Evolutionary conservation across 2,888 invertebrate species (phyloP).

Genomic region (Catonia carolina): DNA sequence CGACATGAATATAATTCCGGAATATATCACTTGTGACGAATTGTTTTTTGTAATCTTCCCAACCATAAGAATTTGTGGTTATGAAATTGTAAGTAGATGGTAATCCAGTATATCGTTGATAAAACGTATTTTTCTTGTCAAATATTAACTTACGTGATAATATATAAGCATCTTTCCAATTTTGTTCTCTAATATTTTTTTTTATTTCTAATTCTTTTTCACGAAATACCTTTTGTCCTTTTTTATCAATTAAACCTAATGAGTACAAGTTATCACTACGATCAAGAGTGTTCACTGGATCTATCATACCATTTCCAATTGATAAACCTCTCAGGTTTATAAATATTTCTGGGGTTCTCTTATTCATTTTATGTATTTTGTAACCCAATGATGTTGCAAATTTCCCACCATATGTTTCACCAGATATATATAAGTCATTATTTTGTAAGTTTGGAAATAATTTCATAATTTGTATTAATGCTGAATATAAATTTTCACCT

Average conservation of each 20-base stretch:
- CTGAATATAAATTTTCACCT: slow-evolving; percentile 62
- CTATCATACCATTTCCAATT: slow-evolving; percentile 75
- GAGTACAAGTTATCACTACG: slow-evolving; percentile 77
- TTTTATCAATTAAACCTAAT: slow-evolving; percentile 50
- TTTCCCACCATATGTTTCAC: slow-evolving; percentile 83
- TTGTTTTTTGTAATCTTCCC: slow-evolving; percentile 8
- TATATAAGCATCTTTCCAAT: slow-evolving; percentile 63
- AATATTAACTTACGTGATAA: no score
- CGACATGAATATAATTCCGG: slow-evolving; percentile 60
- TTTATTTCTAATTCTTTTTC: slow-evolving; percentile 52
- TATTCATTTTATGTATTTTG: slow-evolving; percentile 52
- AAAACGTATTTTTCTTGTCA: slow-evolving; percentile 56
- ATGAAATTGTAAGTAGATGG: slow-evolving; percentile 68
- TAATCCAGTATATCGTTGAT: slow-evolving; percentile 67
- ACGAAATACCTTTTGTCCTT: slow-evolving; percentile 54
- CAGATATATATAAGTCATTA: slow-evolving; percentile 77
- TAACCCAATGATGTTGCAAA: slow-evolving; percentile 70
- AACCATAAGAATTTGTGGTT: slow-evolving; percentile 46
- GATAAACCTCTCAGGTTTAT: slow-evolving; percentile 64
- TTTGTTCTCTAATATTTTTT: slow-evolving; percentile 53
- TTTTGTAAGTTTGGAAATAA: slow-evolving; percentile 66
- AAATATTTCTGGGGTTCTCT: no score
- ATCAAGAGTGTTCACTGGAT: slow-evolving; percentile 67
- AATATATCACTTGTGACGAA: not conserved
- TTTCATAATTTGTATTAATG: slow-evolving; percentile 70